Evolutionary conservation across 2,888 invertebrate genomes (phyloP).

Genomic region (Drosophila robusta): DNA sequence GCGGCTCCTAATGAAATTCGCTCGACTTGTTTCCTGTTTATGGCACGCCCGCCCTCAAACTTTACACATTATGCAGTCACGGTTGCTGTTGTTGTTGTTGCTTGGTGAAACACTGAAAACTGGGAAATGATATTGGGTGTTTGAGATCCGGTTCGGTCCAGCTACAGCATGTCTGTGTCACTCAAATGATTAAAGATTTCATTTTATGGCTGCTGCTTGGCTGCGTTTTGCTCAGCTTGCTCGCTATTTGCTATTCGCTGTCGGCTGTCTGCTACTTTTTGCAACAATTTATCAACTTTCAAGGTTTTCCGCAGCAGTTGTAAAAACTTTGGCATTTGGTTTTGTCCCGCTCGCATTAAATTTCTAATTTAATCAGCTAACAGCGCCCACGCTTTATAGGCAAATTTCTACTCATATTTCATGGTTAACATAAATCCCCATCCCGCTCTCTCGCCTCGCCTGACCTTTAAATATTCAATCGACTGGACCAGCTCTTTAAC

Average conservation of each 20-base stretch:
- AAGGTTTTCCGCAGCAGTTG: conserved; percentile 68
- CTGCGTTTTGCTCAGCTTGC: conserved; percentile 34
- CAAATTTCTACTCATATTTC: conserved; percentile 58
- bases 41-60: conserved; percentile 59
- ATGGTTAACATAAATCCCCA: conserved; percentile 55
- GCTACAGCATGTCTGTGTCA: conserved; percentile 66
- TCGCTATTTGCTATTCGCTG: conserved; percentile 10
- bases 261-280: conserved; percentile 61
- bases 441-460: conserved; percentile 2
- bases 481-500: conserved; percentile 17
- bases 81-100: conserved; percentile 18
- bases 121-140: conserved; percentile 27
- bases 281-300: conserved; percentile 77
- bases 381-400: conserved; percentile 23
- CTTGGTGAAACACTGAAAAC: conserved; percentile 19
- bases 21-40: conserved; percentile 67
- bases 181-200: conserved; percentile 80
- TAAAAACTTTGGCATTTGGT: conserved; percentile 71
- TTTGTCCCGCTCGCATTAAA: conserved; percentile 58
- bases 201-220: conserved; percentile 67
- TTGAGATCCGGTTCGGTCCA: conserved; percentile 16
- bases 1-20: conserved; percentile 71
- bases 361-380: conserved; percentile 78
- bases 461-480: conserved; percentile 69
- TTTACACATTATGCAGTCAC: conserved; percentile 58